Conservation (phyloP, 2,797 vertebrate species). For the Coilia nasus region DNA sequence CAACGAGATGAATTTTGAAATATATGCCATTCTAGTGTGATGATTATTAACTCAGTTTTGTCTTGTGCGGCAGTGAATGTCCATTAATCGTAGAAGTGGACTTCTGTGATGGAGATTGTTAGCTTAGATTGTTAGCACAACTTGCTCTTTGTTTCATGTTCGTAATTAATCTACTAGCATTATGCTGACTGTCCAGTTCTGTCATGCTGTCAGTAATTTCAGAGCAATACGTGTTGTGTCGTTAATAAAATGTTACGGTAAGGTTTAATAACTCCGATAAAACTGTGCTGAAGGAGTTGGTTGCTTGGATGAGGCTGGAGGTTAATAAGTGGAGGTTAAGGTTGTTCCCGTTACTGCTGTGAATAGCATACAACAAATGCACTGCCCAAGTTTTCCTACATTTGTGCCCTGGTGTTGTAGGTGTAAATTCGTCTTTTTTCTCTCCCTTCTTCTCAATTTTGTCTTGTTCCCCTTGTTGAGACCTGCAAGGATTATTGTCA, state of each 20-base stretch:
- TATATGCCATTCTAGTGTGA: background rate
- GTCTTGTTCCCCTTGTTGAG: background rate
- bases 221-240: background rate
- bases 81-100: background rate
- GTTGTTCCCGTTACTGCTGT: background rate
- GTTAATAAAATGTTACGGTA: background rate
- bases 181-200: background rate
- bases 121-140: background rate
- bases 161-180: background rate
- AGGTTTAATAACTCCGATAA: background rate
- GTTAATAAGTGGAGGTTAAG: background rate
- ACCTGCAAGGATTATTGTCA: background rate
- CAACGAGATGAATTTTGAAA: background rate
- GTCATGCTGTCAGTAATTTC: background rate
- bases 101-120: background rate
- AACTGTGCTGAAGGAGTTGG: background rate
- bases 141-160: slow-evolving; percentile 16
- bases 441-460: background rate
- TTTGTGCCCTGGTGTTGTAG: no score
- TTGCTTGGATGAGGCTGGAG: background rate
- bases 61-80: background rate
- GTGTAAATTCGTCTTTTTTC: background rate
- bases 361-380: background rate
- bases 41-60: background rate
- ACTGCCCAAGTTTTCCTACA: background rate